A percentile compares a stretch with the other conserved stretches of the same genome.
phyloP scores from a whole-genome alignment of 2,888 invertebrate genomes.

The Apocheima hispidaria region DNA sequence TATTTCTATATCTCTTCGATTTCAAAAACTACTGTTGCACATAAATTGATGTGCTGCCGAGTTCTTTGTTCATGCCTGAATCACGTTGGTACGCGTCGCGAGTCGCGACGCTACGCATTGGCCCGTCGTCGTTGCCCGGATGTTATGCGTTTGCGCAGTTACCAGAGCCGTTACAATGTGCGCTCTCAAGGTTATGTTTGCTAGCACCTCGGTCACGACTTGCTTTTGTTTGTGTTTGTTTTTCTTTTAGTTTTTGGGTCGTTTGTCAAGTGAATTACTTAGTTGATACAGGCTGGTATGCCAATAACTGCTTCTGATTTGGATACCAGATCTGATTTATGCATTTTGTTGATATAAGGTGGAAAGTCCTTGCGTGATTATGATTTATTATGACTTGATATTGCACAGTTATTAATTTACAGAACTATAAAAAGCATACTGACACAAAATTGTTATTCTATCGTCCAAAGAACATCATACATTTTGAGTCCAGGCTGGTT shows the following conservation, averaged over 20 bases:
- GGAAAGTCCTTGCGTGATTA: too few species aligned
- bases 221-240: conserved; percentile 15
- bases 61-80: conserved; percentile 52
- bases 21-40: conserved; percentile 1
- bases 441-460: not conserved
- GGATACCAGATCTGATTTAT: too few species aligned
- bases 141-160: conserved; percentile 35
- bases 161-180: conserved; percentile 37
- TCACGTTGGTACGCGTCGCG: conserved; percentile 42
- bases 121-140: conserved; percentile 30
- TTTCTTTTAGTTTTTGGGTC: conserved; percentile 27
- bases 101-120: conserved; percentile 39
- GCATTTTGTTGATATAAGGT: too few species aligned
- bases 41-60: conserved; percentile 17
- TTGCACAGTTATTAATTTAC: not conserved
- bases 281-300: too few species aligned
- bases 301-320: too few species aligned
- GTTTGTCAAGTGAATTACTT: conserved; percentile 1
- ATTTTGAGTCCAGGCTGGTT: conserved; percentile 30
- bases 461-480: not conserved
- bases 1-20: conserved; percentile 23
- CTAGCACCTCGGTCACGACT: conserved; percentile 36
- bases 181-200: conserved; percentile 39
- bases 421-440: not conserved
- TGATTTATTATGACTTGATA: too few species aligned